These are phyloP conservation scores for Ramazzottius varieornatus DNA, from an alignment of 2,888 invertebrate genomes.

Conservation along the genomic window DNA sequence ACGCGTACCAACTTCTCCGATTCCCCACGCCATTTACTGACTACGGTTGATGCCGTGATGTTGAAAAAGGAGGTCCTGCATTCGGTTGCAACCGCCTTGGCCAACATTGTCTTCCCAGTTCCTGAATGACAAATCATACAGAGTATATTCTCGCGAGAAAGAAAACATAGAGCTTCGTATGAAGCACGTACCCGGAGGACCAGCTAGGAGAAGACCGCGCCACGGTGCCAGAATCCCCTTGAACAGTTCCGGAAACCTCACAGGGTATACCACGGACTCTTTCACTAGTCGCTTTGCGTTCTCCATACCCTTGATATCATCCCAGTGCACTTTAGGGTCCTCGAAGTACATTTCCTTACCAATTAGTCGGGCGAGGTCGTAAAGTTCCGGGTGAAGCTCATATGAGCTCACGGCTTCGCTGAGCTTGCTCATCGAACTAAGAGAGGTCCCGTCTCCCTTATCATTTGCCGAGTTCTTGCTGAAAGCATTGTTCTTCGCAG, in stretches of 20 bases:
- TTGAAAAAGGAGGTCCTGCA: constrained; percentile 58
- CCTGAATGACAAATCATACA: constrained; percentile 23
- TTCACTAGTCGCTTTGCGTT: constrained; percentile 46
- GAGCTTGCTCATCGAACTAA: too few relatives aligned
- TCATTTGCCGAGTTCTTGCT: too few relatives aligned
- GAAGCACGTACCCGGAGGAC: constrained; percentile 36
- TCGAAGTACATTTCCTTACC: constrained; percentile 34
- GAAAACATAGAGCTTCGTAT: neutral
- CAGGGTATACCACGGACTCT: constrained; percentile 55
- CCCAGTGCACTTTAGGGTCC: constrained; percentile 44
- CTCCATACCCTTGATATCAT: constrained; percentile 48
- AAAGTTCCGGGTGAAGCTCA: too few relatives aligned
- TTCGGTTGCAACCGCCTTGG: constrained; percentile 60
- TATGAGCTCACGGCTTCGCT: too few relatives aligned
- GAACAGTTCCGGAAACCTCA: constrained; percentile 27
- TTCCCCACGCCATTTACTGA: constrained; percentile 89
- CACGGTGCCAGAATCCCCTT: constrained; percentile 39
- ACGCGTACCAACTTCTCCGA: constrained; percentile 72
- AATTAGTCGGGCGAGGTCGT: neutral
- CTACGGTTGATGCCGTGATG: constrained; percentile 55
- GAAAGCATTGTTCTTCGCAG: too few relatives aligned
- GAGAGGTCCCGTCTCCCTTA: too few relatives aligned
- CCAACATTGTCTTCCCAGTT: constrained; percentile 53
- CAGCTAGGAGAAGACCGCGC: constrained; percentile 49
- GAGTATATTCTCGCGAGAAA: neutral